Evolutionary conservation across 1,140 invertebrate species (phyloP).

Genomic region (Pectinophora gossypiella): DNA sequence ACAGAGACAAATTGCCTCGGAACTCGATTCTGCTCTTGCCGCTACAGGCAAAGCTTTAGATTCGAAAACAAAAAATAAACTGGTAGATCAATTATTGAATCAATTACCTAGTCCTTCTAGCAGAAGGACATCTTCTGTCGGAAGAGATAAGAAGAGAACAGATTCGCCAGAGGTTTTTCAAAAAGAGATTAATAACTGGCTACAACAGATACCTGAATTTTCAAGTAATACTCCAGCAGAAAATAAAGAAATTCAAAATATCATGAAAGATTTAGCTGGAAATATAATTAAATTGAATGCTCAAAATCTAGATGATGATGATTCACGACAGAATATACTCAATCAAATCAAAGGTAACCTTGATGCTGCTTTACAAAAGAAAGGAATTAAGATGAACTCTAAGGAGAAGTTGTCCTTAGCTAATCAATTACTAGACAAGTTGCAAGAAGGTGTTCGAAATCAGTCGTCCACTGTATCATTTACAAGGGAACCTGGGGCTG

Average conservation of each 20-base stretch:
- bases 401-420: too few relatives aligned
- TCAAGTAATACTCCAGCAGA: not conserved
- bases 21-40: not conserved
- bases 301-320: not conserved
- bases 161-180: not conserved
- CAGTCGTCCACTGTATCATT: too few relatives aligned
- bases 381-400: not conserved
- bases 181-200: not conserved
- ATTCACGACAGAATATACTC: not conserved
- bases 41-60: not conserved
- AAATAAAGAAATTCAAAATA: not conserved
- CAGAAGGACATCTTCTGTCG: not conserved
- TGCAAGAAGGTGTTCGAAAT: too few relatives aligned
- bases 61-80: not conserved
- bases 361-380: not conserved
- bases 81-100: not conserved
- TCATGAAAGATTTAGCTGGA: not conserved
- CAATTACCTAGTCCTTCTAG: not conserved
- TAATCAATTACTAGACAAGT: too few relatives aligned
- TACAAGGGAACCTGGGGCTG: too few relatives aligned
- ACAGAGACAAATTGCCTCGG: not conserved
- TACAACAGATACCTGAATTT: not conserved
- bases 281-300: not conserved
- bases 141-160: not conserved
- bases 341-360: not conserved